Evolutionary conservation across 2,113 vertebrate species (phyloP), one percentile per base, ranked within the genome.

Genomic region (Cisticola juncidis): DNA sequence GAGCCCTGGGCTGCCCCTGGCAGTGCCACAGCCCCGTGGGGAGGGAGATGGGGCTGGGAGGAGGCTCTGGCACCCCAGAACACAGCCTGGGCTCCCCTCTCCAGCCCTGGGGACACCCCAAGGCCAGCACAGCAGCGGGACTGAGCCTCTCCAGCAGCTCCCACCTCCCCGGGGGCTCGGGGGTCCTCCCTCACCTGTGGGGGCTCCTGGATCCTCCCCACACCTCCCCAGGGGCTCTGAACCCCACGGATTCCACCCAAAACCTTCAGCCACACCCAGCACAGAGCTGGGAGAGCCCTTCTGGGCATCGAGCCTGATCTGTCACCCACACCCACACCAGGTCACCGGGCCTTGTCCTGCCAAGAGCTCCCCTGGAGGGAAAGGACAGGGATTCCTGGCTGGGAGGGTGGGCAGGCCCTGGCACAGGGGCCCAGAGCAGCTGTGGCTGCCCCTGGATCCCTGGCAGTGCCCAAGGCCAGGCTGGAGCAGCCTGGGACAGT

Each of bases 211-310:
- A n/a, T n/a, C n/a, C n/a, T n/a, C n/a, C n/a, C n/a, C n/a, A n/a
- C n/a, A n/a, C n/a, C n/a, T n/a, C n/a, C n/a, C n/a, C 0, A 18
- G 7, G 8, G 14, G 3, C 42, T 38, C 48, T 40, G 21, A 53
- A 73, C 58, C 8, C 13, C 50, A 33, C 0, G 2, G 62, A 36
- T 50, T 60, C 40, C 31, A 13, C 54, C n/a, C 14, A 48, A 5
- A 7, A 20, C 38, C 35, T 42, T 11, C 35, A 20, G 61, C 5
- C 29, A 28, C 13, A 31, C 38, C 60, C 82, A 65, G 38, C 20
- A 23, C 23, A 21, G 60, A 40, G 45, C 45, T 21, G 71, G 68
- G 50, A 69, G 45, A 6, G 38, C 38, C 42, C 8, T 22, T 22
- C 38, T 14, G 58, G 73, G 19, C n/a, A 79, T 12, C 35, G n/a